Percentiles rank a stretch among this genome's conserved stretches.
Conservation (phyloP, 2,797 vertebrate species). For the Salmo trutta region DNA sequence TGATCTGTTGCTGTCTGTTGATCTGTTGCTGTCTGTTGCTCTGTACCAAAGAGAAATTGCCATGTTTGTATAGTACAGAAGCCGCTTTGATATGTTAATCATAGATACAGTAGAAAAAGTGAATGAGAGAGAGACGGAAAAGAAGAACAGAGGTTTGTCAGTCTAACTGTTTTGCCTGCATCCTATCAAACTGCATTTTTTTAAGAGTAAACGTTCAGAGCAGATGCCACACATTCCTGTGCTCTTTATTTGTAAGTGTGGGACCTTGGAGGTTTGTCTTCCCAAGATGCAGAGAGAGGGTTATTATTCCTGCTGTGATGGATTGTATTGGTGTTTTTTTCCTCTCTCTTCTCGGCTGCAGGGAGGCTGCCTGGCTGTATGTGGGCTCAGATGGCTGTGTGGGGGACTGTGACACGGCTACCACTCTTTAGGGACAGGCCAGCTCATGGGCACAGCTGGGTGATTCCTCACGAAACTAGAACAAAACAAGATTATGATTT, state of each 20-base stretch:
- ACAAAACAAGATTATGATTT: too few relatives aligned
- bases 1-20: not conserved
- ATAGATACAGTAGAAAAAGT: not conserved
- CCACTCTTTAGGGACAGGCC: not conserved
- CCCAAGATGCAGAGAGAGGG: not conserved
- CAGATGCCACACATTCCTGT: not conserved
- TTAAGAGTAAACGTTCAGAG: not conserved
- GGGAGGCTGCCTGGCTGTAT: not conserved
- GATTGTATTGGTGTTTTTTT: not conserved
- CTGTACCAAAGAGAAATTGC: not conserved
- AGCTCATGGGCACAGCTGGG: not conserved
- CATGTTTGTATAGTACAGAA: not conserved
- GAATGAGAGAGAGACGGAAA: not conserved
- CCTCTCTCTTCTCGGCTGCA: not conserved
- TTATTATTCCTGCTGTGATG: slow-evolving; percentile 1
- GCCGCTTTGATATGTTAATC: not conserved
- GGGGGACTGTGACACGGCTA: not conserved
- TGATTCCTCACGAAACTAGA: too few relatives aligned
- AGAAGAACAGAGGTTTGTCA: not conserved
- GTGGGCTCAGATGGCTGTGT: not conserved
- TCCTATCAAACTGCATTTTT: not conserved
- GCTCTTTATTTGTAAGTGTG: not conserved
- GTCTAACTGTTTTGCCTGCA: not conserved
- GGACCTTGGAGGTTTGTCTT: not conserved
- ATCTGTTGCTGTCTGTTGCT: not conserved